phyloP scores from a whole-genome alignment of 2,888 invertebrate species.

The Rhagonycha fulva region DNA sequence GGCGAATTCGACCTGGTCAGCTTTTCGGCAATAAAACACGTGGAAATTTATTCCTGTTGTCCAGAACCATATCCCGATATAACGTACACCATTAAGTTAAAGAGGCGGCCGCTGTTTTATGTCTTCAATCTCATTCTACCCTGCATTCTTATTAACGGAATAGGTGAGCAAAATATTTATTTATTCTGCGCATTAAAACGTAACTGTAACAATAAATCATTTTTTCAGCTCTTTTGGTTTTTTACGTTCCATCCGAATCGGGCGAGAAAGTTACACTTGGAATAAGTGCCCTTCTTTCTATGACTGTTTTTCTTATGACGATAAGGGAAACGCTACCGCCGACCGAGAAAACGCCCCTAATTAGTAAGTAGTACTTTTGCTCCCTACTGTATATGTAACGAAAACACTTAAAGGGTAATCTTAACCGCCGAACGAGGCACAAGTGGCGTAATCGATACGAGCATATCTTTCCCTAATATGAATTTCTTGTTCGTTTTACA shows the following conservation, averaged over 20 bases:
- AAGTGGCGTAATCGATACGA: neutral
- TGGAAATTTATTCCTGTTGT: conserved; percentile 79
- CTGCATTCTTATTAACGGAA: conserved; percentile 82
- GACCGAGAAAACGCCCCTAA: conserved; percentile 84
- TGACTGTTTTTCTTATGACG: conserved; percentile 89
- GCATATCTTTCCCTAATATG: neutral
- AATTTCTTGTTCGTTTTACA: neutral
- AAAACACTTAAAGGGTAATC: neutral
- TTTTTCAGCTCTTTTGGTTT: conserved; percentile 74
- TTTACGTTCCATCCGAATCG: conserved; percentile 87
- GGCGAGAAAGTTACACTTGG: conserved; percentile 88
- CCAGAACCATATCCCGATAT: conserved; percentile 84
- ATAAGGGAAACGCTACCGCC: conserved; percentile 85
- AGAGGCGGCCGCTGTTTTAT: conserved; percentile 80
- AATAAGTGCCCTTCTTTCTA: conserved; percentile 84
- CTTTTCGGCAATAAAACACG: conserved; percentile 73
- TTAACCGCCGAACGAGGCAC: neutral
- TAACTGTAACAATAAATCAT: neutral
- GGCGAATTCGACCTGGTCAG: conserved; percentile 86
- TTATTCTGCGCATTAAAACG: conserved; percentile 2
- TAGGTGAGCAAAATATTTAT: conserved; percentile 62
- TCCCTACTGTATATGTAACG: neutral
- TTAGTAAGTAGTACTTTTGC: conserved; percentile 68
- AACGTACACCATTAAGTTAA: conserved; percentile 76
- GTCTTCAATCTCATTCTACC: conserved; percentile 86